Base-by-base conservation (phyloP, 1,140 invertebrate species). In the Brachionus manjavacas region DNA sequence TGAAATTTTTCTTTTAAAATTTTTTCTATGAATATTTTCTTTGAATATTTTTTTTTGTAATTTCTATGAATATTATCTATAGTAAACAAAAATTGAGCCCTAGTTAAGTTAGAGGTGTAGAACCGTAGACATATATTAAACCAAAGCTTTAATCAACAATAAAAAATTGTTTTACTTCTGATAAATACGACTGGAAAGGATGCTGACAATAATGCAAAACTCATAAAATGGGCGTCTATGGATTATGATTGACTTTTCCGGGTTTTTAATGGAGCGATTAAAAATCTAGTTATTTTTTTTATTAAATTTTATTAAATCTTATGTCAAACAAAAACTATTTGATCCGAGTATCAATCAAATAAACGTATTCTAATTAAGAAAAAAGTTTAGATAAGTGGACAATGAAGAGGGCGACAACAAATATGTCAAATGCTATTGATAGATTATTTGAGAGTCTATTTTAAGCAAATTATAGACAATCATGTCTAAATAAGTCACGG, bases 341-440 rank as follows among this genome's bases (percentile, higher is more conserved):
- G 68, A 72, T 72, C 68, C 68, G 68, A 72, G 68, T 72, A 72
- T 72, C 68, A 72, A 72, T 72, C 68, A 72, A 72, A 60, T 60
- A 60, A 60, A 60, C 52, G 35, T 72, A 72, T 72, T 72, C 68
- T 72, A 68, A 68, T 68, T 68, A 31, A 39, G 25, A 68, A 68
- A 68, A 64, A 31, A 68, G 8, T 16, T 31, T 31, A 68, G 66
- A 68, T 68, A 68, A 68, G 66, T 68, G 31, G 66, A 68, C 52
- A 60, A 60, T 60, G 52, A 60, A 60, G 20, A 60, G 52, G 52
- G 52, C 52, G 52, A 60, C 66, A 16, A 68, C 66, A 68, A 68
- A 68, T 39, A 68, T 68, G 66, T 68, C 66, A 68, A 68, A 39
- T 39, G n/a, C 25, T 31, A 39, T 68, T 31, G 25, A 68, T 68